Conservation (phyloP, 2,113 vertebrate genomes). For the Channa maculata region DNA sequence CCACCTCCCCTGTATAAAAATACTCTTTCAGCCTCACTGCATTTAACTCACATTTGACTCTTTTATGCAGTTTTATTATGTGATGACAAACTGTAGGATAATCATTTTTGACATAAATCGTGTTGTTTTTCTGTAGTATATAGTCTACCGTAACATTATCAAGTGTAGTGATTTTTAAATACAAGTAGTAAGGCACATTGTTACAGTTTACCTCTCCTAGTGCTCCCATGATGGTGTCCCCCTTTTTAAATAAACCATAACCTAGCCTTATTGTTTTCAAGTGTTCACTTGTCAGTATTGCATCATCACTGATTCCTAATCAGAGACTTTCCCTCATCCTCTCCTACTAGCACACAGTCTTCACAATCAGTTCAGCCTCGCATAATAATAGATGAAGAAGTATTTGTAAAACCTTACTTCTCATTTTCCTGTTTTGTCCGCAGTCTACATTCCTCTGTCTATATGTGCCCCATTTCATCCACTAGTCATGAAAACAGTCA, state of each 20-base stretch:
- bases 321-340: neutral
- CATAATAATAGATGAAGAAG: neutral
- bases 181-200: too few species aligned
- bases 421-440: neutral
- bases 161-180: too few species aligned
- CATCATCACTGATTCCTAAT: neutral
- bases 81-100: neutral
- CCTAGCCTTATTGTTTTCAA: neutral
- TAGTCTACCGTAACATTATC: neutral
- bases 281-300: neutral
- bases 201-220: too few species aligned
- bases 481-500: conserved; percentile 14
- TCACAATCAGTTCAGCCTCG: neutral
- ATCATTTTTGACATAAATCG: neutral
- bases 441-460: too few species aligned
- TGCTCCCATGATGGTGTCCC: too few species aligned
- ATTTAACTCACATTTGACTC: conserved; percentile 11
- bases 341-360: neutral
- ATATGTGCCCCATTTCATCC: conserved; percentile 7
- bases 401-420: neutral
- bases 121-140: neutral
- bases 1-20: conserved; percentile 33
- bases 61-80: conserved; percentile 1
- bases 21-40: conserved; percentile 3
- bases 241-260: too few species aligned